Evolutionary conservation across 2,888 invertebrate species (phyloP), one percentile per base, ranked within the genome.

Genomic region (Bursaphelenchus okinawaensis): DNA sequence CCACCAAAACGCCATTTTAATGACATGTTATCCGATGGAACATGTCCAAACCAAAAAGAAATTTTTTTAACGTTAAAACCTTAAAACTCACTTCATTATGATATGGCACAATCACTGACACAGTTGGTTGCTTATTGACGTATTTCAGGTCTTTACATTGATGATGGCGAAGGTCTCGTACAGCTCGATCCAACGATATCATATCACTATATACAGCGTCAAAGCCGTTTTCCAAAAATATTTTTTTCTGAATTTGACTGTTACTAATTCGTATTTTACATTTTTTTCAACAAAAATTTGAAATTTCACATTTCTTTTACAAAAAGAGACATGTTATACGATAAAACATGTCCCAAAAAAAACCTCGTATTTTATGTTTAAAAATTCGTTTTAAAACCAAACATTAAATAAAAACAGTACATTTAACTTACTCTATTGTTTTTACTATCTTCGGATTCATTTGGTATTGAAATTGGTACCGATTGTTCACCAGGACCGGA

Each of bases 161-260:
- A 31, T 83, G 80, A 77, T 87, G 87, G 29, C 88, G 80, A 55
- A 88, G 86, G 75, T 88, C 88, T 65, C 84, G 84, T 29, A 88
- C 72, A 0, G 93, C 90, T 59, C 95, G 87, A 84, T 93, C 90
- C 12, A 95, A 76, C 0, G 92, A 88, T 72, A 96, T 93, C 79
- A 88, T 88, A 84, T 96, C 95, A 82, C 93, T 93, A 16, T 91
- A 87, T 0, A 90, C 89, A 0, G 90, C 95, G 83, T 94, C 93
- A 83, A 94, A 96, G 0, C 95, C 95, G 83, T 96, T 95, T 16
- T 89, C 89, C 78, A 88, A 86, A 82, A 90, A 94, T 24, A 81
- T 60, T 7, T 75, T 69, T 3, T 77, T 66, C 79, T 79, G 58
- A 62, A 74, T 16, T 2, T 28, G 40, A n/a, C n/a, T n/a, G n/a